Percentiles rank a stretch among this genome's conserved stretches.
Evolutionary conservation across 2,113 vertebrate genomes (phyloP).

Genomic region (Himantopus leucocephalus): DNA sequence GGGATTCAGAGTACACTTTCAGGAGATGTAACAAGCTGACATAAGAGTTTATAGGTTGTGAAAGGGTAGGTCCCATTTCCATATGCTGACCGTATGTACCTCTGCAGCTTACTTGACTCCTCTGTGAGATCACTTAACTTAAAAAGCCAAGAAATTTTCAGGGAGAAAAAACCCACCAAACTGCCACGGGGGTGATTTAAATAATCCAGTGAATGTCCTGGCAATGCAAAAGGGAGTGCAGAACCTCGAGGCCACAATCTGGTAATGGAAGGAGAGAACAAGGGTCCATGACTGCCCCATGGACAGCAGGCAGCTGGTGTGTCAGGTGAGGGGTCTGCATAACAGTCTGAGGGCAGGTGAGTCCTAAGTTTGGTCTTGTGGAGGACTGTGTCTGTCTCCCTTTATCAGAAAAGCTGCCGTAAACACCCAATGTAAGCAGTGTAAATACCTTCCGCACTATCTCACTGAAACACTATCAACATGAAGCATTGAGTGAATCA

Average conservation of each 20-base stretch:
- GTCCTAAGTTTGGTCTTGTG: background rate
- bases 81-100: background rate
- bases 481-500: background rate
- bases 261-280: background rate
- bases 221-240: background rate
- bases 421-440: background rate
- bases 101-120: background rate
- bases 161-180: rapidly evolving
- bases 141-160: background rate
- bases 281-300: too few species aligned
- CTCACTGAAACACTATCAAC: background rate
- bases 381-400: background rate
- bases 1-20: background rate
- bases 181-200: background rate
- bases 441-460: background rate
- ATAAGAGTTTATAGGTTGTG: background rate
- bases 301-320: background rate
- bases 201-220: background rate
- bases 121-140: background rate
- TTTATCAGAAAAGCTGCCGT: background rate
- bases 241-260: background rate
- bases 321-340: background rate
- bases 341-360: background rate
- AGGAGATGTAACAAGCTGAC: background rate
- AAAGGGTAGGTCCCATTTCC: background rate